phyloP scores from a whole-genome alignment of 2,888 invertebrate genomes.

The Acanthosepion esculentum region DNA sequence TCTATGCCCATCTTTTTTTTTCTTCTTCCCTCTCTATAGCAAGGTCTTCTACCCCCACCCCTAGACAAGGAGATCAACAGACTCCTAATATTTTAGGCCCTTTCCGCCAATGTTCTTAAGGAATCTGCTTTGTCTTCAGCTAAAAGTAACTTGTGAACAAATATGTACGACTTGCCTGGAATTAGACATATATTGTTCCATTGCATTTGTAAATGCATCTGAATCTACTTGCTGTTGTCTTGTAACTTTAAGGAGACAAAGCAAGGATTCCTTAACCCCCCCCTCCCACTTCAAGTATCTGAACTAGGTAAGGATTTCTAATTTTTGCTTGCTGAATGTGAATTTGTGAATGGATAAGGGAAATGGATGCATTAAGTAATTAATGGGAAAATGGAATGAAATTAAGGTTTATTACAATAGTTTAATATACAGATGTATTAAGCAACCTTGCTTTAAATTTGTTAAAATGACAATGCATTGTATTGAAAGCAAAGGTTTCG shows the following conservation, averaged over 20 bases:
- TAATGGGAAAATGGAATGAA: background rate
- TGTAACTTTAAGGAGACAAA: background rate
- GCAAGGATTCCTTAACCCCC: background rate
- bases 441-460: background rate
- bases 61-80: background rate
- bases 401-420: background rate
- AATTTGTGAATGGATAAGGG: background rate
- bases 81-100: background rate
- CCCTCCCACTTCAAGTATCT: background rate
- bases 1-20: background rate
- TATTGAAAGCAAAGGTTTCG: background rate
- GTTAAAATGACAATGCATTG: background rate
- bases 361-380: background rate
- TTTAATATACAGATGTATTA: background rate
- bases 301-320: too few species aligned
- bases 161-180: slow-evolving; percentile 46
- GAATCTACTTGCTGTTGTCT: background rate
- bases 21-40: too few species aligned
- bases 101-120: background rate
- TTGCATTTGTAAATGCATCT: background rate
- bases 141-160: background rate
- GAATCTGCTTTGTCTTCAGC: background rate
- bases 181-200: slow-evolving; percentile 42
- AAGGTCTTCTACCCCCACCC: too few species aligned
- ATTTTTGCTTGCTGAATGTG: background rate